phyloP scores from a whole-genome alignment of 2,113 vertebrate genomes.

The Oenanthe melanoleuca region DNA sequence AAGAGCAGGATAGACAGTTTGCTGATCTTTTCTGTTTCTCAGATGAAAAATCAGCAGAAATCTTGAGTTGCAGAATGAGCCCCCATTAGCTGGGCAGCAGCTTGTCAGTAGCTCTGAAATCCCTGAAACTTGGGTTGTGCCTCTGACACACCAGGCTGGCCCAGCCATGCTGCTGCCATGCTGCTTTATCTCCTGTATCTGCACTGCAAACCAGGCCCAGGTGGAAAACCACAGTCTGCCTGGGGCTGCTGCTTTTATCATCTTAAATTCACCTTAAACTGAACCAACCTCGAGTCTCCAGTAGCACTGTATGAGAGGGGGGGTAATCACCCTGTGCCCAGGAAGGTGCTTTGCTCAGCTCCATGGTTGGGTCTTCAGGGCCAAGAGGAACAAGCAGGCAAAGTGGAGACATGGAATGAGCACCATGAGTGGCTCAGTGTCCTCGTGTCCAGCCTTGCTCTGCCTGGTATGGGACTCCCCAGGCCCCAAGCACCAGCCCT shows the following conservation, averaged over 20 bases:
- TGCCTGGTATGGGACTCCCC: background rate
- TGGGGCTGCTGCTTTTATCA: background rate
- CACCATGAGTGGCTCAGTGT: rapidly evolving
- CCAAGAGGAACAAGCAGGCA: background rate
- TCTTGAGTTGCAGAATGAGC: background rate
- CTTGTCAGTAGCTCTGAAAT: slow-evolving; percentile 2
- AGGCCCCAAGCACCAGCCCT: background rate
- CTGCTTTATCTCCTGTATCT: background rate
- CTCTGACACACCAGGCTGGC: background rate
- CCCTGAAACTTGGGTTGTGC: background rate
- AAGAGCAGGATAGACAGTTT: background rate
- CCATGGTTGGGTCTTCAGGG: background rate
- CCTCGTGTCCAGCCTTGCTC: background rate
- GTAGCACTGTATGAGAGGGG: rapidly evolving
- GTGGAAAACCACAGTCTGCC: background rate
- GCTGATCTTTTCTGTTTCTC: background rate
- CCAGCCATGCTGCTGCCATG: background rate
- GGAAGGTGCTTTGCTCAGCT: background rate
- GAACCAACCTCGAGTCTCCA: background rate
- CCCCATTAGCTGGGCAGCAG: background rate
- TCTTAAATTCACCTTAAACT: background rate
- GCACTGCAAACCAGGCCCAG: background rate
- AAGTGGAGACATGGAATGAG: background rate
- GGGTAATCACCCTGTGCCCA: rapidly evolving
- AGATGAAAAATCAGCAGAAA: background rate